phyloP scores from a whole-genome alignment of 2,888 invertebrate species.

The Cistogaster globosa region DNA sequence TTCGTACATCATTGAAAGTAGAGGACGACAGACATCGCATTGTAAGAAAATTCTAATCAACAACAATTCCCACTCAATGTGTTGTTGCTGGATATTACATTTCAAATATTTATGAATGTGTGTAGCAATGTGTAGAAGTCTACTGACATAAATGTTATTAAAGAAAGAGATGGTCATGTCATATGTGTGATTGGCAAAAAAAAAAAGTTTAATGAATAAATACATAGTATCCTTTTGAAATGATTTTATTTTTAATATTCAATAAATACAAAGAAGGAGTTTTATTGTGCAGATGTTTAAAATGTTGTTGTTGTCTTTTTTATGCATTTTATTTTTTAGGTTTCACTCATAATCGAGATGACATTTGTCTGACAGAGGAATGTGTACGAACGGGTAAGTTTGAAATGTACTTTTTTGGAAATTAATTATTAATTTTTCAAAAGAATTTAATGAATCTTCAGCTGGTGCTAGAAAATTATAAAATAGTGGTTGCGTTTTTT shows the following conservation, averaged over 20 bases:
- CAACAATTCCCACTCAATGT: background rate
- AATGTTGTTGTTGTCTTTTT: background rate
- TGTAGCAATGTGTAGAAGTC: too few relatives aligned
- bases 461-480: too few relatives aligned
- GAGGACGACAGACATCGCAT: background rate
- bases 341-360: constrained; percentile 69
- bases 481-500: too few relatives aligned
- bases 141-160: too few relatives aligned
- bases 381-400: constrained; percentile 86
- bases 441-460: too few relatives aligned
- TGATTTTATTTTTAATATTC: too few relatives aligned
- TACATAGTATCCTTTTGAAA: background rate
- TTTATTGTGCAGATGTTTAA: background rate
- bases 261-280: background rate
- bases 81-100: too few relatives aligned
- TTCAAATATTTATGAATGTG: too few relatives aligned
- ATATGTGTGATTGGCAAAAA: background rate
- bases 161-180: too few relatives aligned
- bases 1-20: constrained; percentile 24
- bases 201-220: too few relatives aligned
- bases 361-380: constrained; percentile 85
- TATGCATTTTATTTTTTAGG: constrained; percentile 35
- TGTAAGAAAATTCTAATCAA: constrained; percentile 28
- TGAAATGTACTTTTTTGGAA: constrained; percentile 6
- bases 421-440: too few relatives aligned